These are phyloP conservation scores for Noctua pronuba DNA, from an alignment of 2,888 invertebrate species.

Conservation along the genomic window DNA sequence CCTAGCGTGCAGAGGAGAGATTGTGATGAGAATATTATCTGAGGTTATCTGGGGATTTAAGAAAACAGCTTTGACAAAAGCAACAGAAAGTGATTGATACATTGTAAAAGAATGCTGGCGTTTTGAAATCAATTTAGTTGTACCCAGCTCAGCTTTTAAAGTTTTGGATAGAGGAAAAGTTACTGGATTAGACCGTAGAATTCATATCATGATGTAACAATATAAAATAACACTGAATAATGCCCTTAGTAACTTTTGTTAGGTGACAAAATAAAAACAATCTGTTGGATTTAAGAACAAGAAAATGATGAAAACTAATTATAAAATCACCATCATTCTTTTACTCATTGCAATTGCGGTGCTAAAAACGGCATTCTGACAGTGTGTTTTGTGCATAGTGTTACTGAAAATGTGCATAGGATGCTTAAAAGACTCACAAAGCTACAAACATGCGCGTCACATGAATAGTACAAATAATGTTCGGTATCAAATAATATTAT, in stretches of 20 bases:
- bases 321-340: neutral
- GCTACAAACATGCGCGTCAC: neutral
- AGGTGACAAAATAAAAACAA: neutral
- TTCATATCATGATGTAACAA: neutral
- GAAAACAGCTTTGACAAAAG: neutral
- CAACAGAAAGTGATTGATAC: neutral
- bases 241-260: neutral
- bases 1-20: neutral
- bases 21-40: constrained; percentile 12
- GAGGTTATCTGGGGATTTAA: neutral
- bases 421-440: neutral
- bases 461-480: neutral
- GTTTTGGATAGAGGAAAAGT: neutral
- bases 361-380: neutral
- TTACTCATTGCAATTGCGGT: neutral
- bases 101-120: neutral
- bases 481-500: constrained; percentile 16
- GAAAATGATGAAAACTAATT: neutral
- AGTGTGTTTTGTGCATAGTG: neutral
- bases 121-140: neutral
- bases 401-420: neutral
- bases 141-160: neutral
- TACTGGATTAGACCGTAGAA: neutral
- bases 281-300: neutral
- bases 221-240: neutral